Base-by-base conservation (phyloP, 2,888 invertebrate genomes). In the Suillia variegata region DNA sequence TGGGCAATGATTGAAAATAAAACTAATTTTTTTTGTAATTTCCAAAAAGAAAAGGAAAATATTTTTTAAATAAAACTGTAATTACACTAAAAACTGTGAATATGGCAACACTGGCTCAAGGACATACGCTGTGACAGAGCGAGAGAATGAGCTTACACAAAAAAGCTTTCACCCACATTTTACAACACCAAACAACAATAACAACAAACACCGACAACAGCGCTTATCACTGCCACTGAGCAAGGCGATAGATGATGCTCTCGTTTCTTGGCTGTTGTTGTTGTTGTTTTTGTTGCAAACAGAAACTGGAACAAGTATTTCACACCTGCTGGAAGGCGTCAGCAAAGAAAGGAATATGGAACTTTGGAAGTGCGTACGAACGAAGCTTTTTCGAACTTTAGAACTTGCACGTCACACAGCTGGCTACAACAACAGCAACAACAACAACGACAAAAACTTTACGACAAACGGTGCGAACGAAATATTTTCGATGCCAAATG, bases 361-460 rank as follows among this genome's bases (percentile, higher is more conserved):
- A 45, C 45, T 45, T 45, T 45, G 45, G 45, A 45, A 45, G 18
- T 18, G 18, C 18, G 18, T 17, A 33, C 33, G 51, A 8, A 13
- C 47, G 10, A 48, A 62, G 63, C 62, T 65, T 65, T 64, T 65
- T 65, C 62, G 61, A 63, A 62, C 47, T n/a, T n/a, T n/a, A n/a
- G n/a, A 62, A 48, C 50, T 26, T 60, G 24, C 56, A 56, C 58
- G 62, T 58, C 62, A 62, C 61, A 45, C 54, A 26, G 26, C 26
- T 26, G 26, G 26, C 6, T 10, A 10, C 5, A 33, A 10, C 34
- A 34, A 18, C 13, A 12, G n/a, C 31, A 17, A 5, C 12, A 13
- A 24, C 50, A 51, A 12, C n/a, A 48, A 48, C 18, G 15, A 2
- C 21, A 49, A 18, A 20, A 20, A 49, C 13, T 18, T 10, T 13